Percentiles rank a stretch among this genome's conserved stretches.
These are phyloP conservation scores for Chaunax sp. DNA, from an alignment of 2,797 vertebrate species.

Conservation along the genomic window DNA sequence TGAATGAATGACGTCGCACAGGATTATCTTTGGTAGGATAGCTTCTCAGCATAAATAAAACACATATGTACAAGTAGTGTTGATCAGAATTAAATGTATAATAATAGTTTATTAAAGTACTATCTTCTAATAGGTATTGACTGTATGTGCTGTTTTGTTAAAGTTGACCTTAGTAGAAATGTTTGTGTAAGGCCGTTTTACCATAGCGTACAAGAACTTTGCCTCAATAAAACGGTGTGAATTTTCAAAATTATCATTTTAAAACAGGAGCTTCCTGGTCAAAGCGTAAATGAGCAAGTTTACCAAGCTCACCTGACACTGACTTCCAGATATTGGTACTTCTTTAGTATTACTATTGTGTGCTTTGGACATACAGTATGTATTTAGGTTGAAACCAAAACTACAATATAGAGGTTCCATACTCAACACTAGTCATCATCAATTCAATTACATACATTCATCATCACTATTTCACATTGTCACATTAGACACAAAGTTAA, in stretches of 20 bases:
- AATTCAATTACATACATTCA: not conserved
- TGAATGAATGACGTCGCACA: not conserved
- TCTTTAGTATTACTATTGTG: not conserved
- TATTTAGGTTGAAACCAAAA: not conserved
- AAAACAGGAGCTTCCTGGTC: not conserved
- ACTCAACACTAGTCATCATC: not conserved
- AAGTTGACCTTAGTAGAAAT: too few relatives aligned
- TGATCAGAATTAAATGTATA: too few relatives aligned
- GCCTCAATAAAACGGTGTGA: not conserved
- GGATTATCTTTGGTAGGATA: not conserved
- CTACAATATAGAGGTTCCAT: not conserved
- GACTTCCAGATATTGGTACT: too few relatives aligned
- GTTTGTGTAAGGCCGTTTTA: too few relatives aligned
- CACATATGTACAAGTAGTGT: not conserved
- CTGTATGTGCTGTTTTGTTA: too few relatives aligned
- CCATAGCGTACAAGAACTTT: too few relatives aligned
- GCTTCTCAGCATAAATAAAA: not conserved
- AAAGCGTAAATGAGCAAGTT: not conserved
- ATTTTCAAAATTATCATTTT: accelerated
- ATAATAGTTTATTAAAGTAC: too few relatives aligned
- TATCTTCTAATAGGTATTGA: too few relatives aligned
- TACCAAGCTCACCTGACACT: not conserved
- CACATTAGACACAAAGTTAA: not conserved
- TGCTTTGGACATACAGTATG: too few relatives aligned
- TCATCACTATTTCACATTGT: not conserved